phyloP scores from a whole-genome alignment of 2,888 invertebrate species.

The Biston betularia region DNA sequence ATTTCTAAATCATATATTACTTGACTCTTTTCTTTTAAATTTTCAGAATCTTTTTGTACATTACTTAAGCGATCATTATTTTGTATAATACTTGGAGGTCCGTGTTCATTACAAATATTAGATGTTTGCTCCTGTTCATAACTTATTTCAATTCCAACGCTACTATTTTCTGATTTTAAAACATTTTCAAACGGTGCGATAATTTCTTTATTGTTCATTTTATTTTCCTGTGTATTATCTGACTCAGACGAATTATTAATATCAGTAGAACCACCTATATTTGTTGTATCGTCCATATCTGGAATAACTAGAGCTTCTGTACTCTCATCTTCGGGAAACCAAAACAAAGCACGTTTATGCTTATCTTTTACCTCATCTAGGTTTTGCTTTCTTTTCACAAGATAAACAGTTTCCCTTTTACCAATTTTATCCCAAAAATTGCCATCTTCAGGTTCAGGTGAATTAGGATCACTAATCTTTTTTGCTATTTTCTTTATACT shows the following conservation, averaged over 20 bases:
- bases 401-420: constrained; percentile 88
- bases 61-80: background rate
- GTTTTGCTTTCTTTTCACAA: constrained; percentile 84
- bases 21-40: too few relatives aligned
- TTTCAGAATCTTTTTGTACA: background rate
- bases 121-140: background rate
- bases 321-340: constrained; percentile 70
- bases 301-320: constrained; percentile 4
- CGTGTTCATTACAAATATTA: constrained; percentile 1
- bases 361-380: constrained; percentile 75
- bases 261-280: background rate
- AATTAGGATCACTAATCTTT: constrained; percentile 52
- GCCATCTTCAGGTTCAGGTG: constrained; percentile 77
- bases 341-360: constrained; percentile 67
- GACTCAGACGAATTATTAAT: background rate
- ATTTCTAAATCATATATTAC: too few relatives aligned
- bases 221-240: background rate
- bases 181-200: constrained; percentile 2
- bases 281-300: background rate
- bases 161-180: constrained; percentile 2
- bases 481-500: constrained; percentile 56
- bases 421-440: constrained; percentile 90
- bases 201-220: background rate
- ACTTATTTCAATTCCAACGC: background rate
- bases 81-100: background rate